These are phyloP conservation scores for Laspeyria flexula DNA, from an alignment of 2,888 invertebrate species.

Conservation along the genomic window DNA sequence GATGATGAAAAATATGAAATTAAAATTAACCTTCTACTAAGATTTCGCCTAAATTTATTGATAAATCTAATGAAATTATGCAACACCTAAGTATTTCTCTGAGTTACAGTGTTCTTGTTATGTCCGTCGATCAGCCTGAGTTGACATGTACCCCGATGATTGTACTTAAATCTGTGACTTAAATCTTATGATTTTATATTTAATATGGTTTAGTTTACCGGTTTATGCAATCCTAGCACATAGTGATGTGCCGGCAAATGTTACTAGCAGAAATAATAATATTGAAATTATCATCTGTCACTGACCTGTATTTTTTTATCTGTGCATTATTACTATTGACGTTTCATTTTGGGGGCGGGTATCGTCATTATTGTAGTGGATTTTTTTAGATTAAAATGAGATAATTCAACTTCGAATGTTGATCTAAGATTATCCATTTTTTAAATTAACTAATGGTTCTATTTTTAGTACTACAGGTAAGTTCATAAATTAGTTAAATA, in stretches of 20 bases:
- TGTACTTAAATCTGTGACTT: no score
- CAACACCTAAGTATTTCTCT: no score
- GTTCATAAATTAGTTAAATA: slow-evolving; percentile 22
- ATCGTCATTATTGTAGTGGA: slow-evolving; percentile 52
- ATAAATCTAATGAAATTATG: no score
- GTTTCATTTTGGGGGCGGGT: slow-evolving; percentile 81
- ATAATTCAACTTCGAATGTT: slow-evolving; percentile 37
- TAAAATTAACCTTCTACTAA: no score
- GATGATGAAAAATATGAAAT: no score
- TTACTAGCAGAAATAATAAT: background rate
- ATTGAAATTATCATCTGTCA: background rate
- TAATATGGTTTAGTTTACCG: no score
- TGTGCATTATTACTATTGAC: slow-evolving; percentile 54
- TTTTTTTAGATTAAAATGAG: slow-evolving; percentile 57
- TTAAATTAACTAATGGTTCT: slow-evolving; percentile 49
- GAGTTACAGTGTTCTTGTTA: no score
- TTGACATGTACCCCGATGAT: no score
- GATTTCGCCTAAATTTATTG: no score
- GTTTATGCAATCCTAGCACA: background rate
- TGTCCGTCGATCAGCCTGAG: no score
- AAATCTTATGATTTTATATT: no score
- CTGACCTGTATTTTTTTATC: slow-evolving; percentile 9
- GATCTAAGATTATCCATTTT: slow-evolving; percentile 28
- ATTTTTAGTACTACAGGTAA: slow-evolving; percentile 54
- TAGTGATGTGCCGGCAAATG: background rate